A percentile compares a stretch with the other conserved stretches of the same genome.
Evolutionary conservation across 2,113 vertebrate species (phyloP).

Genomic region (Sorex fumeus): DNA sequence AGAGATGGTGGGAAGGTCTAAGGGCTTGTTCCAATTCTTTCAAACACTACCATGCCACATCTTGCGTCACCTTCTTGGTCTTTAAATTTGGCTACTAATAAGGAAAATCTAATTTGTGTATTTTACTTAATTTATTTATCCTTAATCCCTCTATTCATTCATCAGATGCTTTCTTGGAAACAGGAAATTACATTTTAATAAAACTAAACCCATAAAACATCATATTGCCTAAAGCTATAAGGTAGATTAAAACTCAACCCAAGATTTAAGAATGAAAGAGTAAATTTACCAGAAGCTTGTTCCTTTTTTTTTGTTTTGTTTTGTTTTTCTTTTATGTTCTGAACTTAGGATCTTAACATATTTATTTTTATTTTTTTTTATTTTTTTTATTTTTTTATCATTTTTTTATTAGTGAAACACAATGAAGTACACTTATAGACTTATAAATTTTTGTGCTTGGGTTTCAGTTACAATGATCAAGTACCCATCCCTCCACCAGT

Average conservation of each 20-base stretch:
- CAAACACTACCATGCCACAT: constrained; percentile 32
- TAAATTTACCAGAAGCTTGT: constrained; percentile 33
- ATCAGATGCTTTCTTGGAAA: constrained; percentile 70
- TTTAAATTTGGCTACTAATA: constrained; percentile 58
- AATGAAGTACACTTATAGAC: no score
- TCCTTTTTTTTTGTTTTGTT: no score
- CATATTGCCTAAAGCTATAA: constrained; percentile 52
- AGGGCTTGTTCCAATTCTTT: constrained; percentile 19
- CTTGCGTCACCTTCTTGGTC: constrained; percentile 50
- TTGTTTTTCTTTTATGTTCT: no score
- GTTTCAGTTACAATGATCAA: no score
- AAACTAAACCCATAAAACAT: constrained; percentile 2
- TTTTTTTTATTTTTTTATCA: no score
- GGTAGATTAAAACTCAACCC: constrained; percentile 56
- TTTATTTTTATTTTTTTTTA: no score
- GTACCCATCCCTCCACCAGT: no score
- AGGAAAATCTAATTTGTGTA: constrained; percentile 68
- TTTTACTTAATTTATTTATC: constrained; percentile 46
- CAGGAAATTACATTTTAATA: constrained; percentile 52
- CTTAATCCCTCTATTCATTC: constrained; percentile 56
- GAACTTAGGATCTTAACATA: no score
- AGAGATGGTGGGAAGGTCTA: background rate
- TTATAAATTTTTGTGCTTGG: no score
- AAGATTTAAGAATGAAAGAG: constrained; percentile 62
- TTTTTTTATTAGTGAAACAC: no score